Evolutionary conservation across 2,888 invertebrate genomes (phyloP), one percentile per base, ranked within the genome.

Genomic region (Automeris io): DNA sequence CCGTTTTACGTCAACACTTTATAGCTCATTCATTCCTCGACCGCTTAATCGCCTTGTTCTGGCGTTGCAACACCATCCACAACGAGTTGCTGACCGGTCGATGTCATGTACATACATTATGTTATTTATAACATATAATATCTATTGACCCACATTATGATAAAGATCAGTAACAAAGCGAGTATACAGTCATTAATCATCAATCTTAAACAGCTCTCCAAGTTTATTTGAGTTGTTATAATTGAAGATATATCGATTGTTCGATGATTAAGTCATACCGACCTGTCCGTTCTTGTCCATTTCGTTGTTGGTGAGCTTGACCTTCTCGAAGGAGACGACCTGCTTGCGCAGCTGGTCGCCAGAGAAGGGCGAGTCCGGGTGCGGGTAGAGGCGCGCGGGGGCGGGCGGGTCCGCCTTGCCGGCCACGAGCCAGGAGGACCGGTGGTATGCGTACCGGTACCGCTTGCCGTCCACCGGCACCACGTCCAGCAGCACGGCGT

Each of bases 361-460:
- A 57, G 94, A 94, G 85, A 94, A 97, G 45, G 98, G 98, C 42
- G 96, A 96, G 85, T 99, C 98, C 24, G 98, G 98, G 88, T 99
- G 98, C 40, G 96, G 92, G 89, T 97, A 97, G 67, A 98, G 92
- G 50, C 98, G 90, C 50, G 95, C 93, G 46, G 97, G 97, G 21
- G 96, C 93, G 62, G 98, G 97, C 8, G 97, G 98, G 88, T 99
- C 98, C 29, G 98, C 98, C 85, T 99, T 98, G 50, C 98, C 98
- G 18, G 98, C 98, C 55, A 98, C 97, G 67, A 98, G 90, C 98
- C 98, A 99, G 37, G 97, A 97, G 51, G 97, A 97, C 65, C 97
- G 93, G 89, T 98, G 98, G 89, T 99, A 99, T 51, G 98, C 98
- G 90, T 99, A 99, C 48, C 97, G 92, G 88, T 97, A 97, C 40